These are phyloP conservation scores for Albula goreensis DNA, from an alignment of 2,113 vertebrate species.

Conservation along the genomic window DNA sequence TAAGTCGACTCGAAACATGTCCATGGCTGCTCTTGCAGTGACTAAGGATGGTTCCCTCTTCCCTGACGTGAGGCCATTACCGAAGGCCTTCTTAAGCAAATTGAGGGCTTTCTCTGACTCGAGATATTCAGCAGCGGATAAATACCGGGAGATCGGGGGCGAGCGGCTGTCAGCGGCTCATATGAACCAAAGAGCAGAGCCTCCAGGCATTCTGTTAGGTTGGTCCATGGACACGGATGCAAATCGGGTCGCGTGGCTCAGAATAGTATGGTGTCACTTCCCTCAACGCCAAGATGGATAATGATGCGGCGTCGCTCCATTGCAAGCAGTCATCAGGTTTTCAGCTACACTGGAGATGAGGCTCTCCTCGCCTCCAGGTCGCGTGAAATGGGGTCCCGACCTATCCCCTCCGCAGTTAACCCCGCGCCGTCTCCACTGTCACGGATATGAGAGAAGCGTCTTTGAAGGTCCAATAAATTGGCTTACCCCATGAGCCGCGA, in stretches of 20 bases:
- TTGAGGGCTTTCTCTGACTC: neutral
- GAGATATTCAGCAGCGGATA: neutral
- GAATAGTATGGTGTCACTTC: neutral
- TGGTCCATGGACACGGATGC: too few species aligned
- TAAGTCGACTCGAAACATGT: too few species aligned
- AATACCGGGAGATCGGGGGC: neutral
- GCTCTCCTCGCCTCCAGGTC: too few species aligned
- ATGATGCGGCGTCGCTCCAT: neutral
- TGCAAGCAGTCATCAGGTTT: neutral
- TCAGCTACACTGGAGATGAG: too few species aligned
- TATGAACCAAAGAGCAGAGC: too few species aligned
- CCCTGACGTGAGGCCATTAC: neutral
- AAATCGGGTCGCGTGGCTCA: neutral
- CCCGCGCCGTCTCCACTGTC: neutral
- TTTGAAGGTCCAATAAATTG: slow-evolving; percentile 1
- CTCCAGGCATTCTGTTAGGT: too few species aligned
- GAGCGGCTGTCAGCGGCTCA: too few species aligned
- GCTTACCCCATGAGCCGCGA: neutral
- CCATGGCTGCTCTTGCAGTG: neutral
- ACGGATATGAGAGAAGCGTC: neutral
- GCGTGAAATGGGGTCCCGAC: neutral
- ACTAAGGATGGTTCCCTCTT: neutral
- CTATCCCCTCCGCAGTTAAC: neutral
- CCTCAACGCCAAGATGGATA: neutral
- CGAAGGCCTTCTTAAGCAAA: neutral